phyloP scores from a whole-genome alignment of 2,113 vertebrate species.

The Tonatia bakeri region DNA sequence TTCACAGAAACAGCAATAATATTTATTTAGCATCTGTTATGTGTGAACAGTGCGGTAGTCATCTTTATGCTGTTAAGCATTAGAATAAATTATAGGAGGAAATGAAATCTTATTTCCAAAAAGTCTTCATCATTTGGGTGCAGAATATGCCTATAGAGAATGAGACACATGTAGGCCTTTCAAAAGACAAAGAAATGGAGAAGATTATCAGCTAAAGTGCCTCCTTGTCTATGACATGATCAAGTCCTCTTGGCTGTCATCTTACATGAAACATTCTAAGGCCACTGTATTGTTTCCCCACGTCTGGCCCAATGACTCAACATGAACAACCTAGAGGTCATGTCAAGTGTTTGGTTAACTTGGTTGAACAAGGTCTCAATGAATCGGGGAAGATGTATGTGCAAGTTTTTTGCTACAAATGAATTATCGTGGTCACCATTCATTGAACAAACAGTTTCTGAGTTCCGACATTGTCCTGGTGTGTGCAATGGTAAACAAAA shows the following conservation, averaged over 20 bases:
- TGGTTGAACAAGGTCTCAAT: neutral
- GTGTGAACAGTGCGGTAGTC: neutral
- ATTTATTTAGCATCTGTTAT: conserved; percentile 41
- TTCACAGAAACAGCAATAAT: neutral
- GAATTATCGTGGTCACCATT: neutral
- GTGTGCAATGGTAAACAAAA: neutral
- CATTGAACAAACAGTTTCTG: neutral
- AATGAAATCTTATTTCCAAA: neutral
- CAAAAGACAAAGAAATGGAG: neutral
- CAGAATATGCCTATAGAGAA: neutral
- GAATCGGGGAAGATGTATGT: neutral
- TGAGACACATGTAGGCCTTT: neutral
- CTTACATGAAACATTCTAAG: neutral
- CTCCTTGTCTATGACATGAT: neutral
- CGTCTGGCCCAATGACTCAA: neutral
- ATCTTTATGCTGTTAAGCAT: neutral
- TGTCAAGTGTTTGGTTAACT: neutral
- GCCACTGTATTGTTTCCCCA: neutral
- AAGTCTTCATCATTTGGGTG: neutral
- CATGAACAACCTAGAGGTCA: neutral
- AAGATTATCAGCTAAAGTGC: neutral
- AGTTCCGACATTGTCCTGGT: neutral
- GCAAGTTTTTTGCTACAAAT: neutral
- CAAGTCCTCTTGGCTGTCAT: neutral
- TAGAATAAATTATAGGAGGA: conserved; percentile 13